Percentiles rank a stretch among this genome's conserved stretches.
Evolutionary conservation across 2,888 invertebrate species (phyloP).

Genomic region (Bimastos eiseni): DNA sequence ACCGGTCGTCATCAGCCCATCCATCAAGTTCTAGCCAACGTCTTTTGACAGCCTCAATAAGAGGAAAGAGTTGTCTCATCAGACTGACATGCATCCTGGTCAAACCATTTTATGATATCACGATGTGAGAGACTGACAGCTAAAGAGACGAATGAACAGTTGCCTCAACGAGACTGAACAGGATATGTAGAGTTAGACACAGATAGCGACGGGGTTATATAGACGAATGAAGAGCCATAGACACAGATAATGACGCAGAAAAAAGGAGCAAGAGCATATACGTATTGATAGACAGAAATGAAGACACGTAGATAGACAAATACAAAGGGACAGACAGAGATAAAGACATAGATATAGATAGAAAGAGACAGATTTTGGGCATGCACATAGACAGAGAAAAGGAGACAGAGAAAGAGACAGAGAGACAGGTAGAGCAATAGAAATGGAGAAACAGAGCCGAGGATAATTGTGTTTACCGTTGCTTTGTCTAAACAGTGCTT

Average conservation of each 20-base stretch:
- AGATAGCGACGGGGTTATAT: too few species aligned
- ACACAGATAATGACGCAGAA: neutral
- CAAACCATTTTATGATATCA: neutral
- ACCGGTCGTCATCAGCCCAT: neutral
- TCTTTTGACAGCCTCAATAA: neutral
- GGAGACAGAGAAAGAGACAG: neutral
- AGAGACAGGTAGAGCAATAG: neutral
- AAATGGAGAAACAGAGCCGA: neutral
- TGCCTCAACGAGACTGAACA: neutral
- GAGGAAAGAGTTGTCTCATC: neutral
- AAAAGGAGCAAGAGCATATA: neutral
- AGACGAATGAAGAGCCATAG: neutral
- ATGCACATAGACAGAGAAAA: neutral
- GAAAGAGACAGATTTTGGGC: neutral
- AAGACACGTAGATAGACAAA: neutral
- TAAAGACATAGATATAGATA: neutral
- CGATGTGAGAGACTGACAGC: neutral
- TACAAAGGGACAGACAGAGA: conserved; percentile 8
- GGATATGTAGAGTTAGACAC: neutral
- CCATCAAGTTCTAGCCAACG: neutral
- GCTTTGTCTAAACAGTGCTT: too few species aligned
- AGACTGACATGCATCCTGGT: neutral
- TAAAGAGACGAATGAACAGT: too few species aligned
- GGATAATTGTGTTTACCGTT: too few species aligned
- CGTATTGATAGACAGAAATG: neutral